Evolutionary conservation across 2,113 vertebrate genomes (phyloP), one percentile per base, ranked within the genome.

Genomic region (Cyprichromis sp.): DNA sequence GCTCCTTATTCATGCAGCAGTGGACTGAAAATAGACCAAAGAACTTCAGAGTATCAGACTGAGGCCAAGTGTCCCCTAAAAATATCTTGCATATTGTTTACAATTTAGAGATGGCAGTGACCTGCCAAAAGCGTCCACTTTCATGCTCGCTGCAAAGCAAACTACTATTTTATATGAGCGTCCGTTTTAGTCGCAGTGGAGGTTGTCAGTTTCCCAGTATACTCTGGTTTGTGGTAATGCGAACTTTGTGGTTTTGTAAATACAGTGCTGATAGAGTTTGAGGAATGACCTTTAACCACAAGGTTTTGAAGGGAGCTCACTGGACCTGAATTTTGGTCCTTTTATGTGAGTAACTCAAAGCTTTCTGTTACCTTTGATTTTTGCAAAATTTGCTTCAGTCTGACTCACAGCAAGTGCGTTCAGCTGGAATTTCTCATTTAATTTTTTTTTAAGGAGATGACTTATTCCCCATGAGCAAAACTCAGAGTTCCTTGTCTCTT

Each of bases 61-160:
- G 73, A 95, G 92, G 93, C 90, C 94, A 91, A 92, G 85, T 85
- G 81, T 84, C 85, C 79, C 61, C 91, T 93, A 94, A 95, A 95
- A 94, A 95, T 94, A 94, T 24, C 68, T 86, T 86, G 53, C 57
- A 80, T 92, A 85, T 91, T 93, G 93, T 92, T 95, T 91, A 95
- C 90, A 87, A 87, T 88, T 92, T 59, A 47, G 87, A 54, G 82
- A 92, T 86, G 92, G 80, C 86, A 42, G 78, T 87, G 92, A 89
- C 87, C 93, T 76, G 92, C 93, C 85, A 92, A 88, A 88, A 89
- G 82, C 40, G 7, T 78, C 26, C 73, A 78, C 90, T 87, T 91
- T 91, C 88, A 92, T 71, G 88, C 92, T 92, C 68, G 2, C 66
- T 87, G 91, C 83, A 61, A 66, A 93, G 79, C 91, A 82, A 86